phyloP scores from a whole-genome alignment of 2,888 invertebrate species.

The Drosophila mimica region DNA sequence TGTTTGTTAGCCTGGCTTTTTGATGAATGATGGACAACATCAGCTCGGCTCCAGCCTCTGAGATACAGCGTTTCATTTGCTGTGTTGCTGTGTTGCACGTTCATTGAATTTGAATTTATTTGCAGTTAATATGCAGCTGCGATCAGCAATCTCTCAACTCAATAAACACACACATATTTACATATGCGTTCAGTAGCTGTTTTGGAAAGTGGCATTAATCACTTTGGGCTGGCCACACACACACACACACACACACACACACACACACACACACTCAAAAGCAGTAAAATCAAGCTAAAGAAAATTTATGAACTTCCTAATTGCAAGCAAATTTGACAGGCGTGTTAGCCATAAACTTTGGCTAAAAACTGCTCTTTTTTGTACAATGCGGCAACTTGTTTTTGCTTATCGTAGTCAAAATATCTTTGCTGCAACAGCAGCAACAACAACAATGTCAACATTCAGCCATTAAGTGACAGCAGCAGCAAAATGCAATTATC shows the following conservation, averaged over 20 bases:
- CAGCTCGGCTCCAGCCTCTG: conserved; percentile 9
- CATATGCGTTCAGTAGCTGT: conserved; percentile 55
- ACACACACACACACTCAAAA: not conserved
- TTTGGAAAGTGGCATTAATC: conserved; percentile 66
- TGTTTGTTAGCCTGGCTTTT: conserved; percentile 41
- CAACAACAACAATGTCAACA: conserved; percentile 65
- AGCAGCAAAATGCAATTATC: conserved; percentile 70
- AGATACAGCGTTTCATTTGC: conserved; percentile 34
- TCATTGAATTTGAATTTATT: conserved; percentile 66
- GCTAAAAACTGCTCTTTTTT: conserved; percentile 13
- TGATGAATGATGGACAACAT: conserved; percentile 77
- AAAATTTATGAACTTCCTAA: conserved; percentile 72
- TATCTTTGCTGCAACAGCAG: conserved; percentile 26
- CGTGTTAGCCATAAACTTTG: conserved; percentile 69
- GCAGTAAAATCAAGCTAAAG: conserved; percentile 27
- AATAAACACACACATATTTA: not conserved
- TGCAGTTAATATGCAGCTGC: conserved; percentile 63
- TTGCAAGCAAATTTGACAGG: conserved; percentile 70
- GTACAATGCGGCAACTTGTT: conserved; percentile 33
- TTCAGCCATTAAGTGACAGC: conserved; percentile 60
- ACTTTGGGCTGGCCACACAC: conserved; percentile 26
- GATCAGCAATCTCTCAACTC: conserved; percentile 25
- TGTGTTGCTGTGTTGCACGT: conserved; percentile 20
- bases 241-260: not conserved
- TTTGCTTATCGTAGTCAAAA: conserved; percentile 48